Conservation (phyloP, 2,113 vertebrate species). For the Calidris pugnax region DNA sequence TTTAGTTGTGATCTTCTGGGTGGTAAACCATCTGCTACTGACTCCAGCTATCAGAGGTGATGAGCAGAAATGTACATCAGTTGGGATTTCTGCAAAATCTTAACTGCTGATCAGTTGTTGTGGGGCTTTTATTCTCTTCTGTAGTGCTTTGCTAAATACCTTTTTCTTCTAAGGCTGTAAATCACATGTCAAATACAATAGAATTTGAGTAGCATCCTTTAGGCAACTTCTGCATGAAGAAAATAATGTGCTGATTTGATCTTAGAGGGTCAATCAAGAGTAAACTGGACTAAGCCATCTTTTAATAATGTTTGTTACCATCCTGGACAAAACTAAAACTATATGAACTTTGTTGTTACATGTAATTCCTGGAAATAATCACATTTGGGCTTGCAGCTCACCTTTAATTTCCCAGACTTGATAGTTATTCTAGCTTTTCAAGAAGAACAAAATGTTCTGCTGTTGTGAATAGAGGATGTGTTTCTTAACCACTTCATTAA, state of each 20-base stretch:
- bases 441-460: conserved; percentile 3
- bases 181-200: background rate
- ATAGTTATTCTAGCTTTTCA: background rate
- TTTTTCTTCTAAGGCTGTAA: background rate
- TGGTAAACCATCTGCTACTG: background rate
- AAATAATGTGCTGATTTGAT: background rate
- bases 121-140: background rate
- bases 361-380: conserved; percentile 26
- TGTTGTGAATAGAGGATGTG: conserved; percentile 16
- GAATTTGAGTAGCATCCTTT: background rate
- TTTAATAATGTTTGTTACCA: background rate
- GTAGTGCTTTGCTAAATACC: background rate
- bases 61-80: background rate
- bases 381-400: background rate
- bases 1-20: background rate
- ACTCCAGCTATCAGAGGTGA: background rate
- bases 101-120: background rate
- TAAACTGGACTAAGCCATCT: background rate
- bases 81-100: background rate
- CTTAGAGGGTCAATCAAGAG: background rate
- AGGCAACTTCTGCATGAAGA: background rate
- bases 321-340: background rate
- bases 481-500: conserved; percentile 46
- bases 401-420: background rate
- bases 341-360: background rate